Percentiles rank a stretch among this genome's conserved stretches.
These are phyloP conservation scores for Rhinichthys klamathensis DNA, from an alignment of 2,113 vertebrate genomes.

Conservation along the genomic window DNA sequence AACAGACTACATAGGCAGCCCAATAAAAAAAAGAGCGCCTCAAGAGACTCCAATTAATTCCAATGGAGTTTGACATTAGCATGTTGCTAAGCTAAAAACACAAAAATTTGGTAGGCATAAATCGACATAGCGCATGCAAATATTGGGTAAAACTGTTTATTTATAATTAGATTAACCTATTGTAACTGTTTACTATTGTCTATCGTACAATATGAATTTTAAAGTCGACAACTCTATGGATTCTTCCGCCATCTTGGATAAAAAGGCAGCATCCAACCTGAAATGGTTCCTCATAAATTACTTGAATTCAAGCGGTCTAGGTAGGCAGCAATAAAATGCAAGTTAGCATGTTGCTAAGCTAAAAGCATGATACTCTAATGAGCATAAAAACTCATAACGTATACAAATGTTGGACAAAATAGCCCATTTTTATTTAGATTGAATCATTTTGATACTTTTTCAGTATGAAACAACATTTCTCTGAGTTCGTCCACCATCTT, in stretches of 20 bases:
- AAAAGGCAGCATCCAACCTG: neutral
- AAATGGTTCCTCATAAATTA: neutral
- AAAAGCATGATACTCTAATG: neutral
- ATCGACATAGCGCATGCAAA: no score
- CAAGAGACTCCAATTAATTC: neutral
- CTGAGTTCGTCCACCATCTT: neutral
- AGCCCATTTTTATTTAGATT: neutral
- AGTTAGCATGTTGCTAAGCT: neutral
- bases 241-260: neutral
- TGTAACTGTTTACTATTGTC: neutral
- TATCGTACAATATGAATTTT: neutral
- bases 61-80: neutral
- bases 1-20: neutral
- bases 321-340: neutral
- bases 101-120: neutral
- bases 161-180: neutral
- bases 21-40: neutral
- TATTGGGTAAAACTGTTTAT: no score
- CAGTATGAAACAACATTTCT: neutral
- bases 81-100: slow-evolving; percentile 12
- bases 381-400: neutral
- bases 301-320: neutral
- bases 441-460: neutral
- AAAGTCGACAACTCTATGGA: neutral
- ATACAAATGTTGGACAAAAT: neutral